These are phyloP conservation scores for Coelopa pilipes DNA, from an alignment of 2,888 invertebrate species.

Conservation along the genomic window DNA sequence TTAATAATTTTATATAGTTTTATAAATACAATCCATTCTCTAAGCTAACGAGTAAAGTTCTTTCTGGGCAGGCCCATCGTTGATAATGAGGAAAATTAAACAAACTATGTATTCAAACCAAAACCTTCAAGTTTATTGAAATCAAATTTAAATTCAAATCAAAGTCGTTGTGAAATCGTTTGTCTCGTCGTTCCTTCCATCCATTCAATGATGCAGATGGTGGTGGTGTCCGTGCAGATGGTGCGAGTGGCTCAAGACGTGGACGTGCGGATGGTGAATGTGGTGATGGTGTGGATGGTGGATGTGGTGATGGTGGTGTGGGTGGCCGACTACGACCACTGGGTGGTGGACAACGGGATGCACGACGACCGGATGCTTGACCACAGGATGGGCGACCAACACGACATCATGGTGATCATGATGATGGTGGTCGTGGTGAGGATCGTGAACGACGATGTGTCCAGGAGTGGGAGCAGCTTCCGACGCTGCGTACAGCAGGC, in stretches of 20 bases:
- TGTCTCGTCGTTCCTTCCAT: neutral
- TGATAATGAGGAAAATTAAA: neutral
- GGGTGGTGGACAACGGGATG: slow-evolving; percentile 13
- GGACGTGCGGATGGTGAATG: slow-evolving; percentile 1
- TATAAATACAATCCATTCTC: neutral
- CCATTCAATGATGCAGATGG: slow-evolving; percentile 11
- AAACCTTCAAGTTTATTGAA: neutral
- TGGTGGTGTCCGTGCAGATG: slow-evolving; percentile 26
- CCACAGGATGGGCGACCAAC: slow-evolving; percentile 11
- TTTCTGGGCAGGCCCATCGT: neutral
- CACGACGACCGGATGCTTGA: slow-evolving; percentile 15
- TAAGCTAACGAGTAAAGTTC: neutral
- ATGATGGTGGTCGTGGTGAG: slow-evolving; percentile 13
- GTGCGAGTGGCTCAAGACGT: slow-evolving; percentile 5
- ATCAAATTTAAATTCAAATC: neutral
- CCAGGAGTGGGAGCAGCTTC: slow-evolving; percentile 1
- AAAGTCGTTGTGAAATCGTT: neutral
- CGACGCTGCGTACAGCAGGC: neutral
- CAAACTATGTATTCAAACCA: neutral
- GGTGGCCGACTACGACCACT: slow-evolving; percentile 14
- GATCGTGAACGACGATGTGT: no score
- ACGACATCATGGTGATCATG: slow-evolving; percentile 1
- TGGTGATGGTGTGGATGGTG: slow-evolving; percentile 3
- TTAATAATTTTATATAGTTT: slow-evolving; percentile 4
- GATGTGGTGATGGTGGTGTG: slow-evolving; percentile 5